These are phyloP conservation scores for Strigamia transsilvanica DNA, from an alignment of 2,888 invertebrate species.

Conservation along the genomic window DNA sequence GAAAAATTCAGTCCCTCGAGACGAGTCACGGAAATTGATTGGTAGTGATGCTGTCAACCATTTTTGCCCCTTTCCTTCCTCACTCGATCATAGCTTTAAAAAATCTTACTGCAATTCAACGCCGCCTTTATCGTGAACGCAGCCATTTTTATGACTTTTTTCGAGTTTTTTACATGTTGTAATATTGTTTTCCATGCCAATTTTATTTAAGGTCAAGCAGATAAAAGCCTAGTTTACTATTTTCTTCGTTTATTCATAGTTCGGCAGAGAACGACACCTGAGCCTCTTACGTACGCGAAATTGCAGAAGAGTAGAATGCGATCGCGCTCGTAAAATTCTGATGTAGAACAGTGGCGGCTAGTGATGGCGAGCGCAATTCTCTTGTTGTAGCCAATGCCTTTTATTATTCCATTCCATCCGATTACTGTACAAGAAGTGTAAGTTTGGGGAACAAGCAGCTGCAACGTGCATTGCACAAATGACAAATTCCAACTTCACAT, in stretches of 20 bases:
- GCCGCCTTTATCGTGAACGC: not conserved
- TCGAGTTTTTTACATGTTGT: not conserved
- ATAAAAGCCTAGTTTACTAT: not conserved
- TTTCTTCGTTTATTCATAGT: constrained; percentile 26
- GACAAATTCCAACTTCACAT: constrained; percentile 4
- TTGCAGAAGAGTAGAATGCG: not conserved
- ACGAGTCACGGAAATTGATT: constrained; percentile 37
- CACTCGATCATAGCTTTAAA: not conserved
- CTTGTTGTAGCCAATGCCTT: constrained; percentile 41
- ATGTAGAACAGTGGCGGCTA: constrained; percentile 13
- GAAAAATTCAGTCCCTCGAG: not conserved
- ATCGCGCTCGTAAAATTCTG: constrained; percentile 43
- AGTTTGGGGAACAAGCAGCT: constrained; percentile 13
- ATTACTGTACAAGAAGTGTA: constrained; percentile 20
- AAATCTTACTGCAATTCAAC: not conserved
- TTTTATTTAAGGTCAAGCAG: constrained; percentile 4
- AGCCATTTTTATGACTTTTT: not conserved
- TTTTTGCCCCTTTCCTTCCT: not conserved
- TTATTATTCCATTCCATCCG: not conserved
- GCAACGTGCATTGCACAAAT: constrained; percentile 27
- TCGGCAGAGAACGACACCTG: constrained; percentile 37
- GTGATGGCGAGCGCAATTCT: constrained; percentile 13
- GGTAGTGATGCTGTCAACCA: constrained; percentile 24
- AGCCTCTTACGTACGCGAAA: constrained; percentile 15
- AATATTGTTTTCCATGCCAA: not conserved